Evolutionary conservation across 2,113 vertebrate genomes (phyloP).

Genomic region (Poecilia latipinna): DNA sequence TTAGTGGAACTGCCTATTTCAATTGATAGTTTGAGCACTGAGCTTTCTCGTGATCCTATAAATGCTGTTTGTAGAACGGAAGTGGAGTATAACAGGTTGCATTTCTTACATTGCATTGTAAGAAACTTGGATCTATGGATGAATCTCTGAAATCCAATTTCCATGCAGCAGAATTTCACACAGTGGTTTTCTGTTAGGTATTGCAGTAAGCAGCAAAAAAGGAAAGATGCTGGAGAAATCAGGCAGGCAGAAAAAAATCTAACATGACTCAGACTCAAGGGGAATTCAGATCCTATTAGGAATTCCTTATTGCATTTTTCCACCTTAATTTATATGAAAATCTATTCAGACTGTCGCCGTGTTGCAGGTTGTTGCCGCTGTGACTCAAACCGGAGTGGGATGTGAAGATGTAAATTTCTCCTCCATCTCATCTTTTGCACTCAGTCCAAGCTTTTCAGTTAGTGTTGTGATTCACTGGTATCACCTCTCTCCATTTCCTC

Average conservation of each 20-base stretch:
- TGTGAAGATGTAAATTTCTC: constrained; percentile 46
- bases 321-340: constrained; percentile 51
- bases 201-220: not conserved
- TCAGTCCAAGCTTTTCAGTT: constrained; percentile 25
- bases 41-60: not conserved
- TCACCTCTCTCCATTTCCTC: constrained; percentile 9
- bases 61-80: not conserved
- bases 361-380: constrained; percentile 33
- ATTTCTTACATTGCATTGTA: not conserved
- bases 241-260: not conserved
- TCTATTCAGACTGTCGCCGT: constrained; percentile 16
- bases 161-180: constrained; percentile 26
- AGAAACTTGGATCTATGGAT: not conserved
- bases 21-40: constrained; percentile 3
- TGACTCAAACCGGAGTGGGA: constrained; percentile 45
- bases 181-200: constrained; percentile 19
- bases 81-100: constrained; percentile 16
- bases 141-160: constrained; percentile 21
- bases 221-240: not conserved
- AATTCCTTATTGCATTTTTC: constrained; percentile 31
- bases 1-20: not conserved
- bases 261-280: not conserved
- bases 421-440: constrained; percentile 9
- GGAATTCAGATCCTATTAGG: constrained; percentile 15
- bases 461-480: constrained; percentile 27